These are phyloP conservation scores for Mormyrus hasselquistii DNA, from an alignment of 2,797 vertebrate species.

Conservation along the genomic window DNA sequence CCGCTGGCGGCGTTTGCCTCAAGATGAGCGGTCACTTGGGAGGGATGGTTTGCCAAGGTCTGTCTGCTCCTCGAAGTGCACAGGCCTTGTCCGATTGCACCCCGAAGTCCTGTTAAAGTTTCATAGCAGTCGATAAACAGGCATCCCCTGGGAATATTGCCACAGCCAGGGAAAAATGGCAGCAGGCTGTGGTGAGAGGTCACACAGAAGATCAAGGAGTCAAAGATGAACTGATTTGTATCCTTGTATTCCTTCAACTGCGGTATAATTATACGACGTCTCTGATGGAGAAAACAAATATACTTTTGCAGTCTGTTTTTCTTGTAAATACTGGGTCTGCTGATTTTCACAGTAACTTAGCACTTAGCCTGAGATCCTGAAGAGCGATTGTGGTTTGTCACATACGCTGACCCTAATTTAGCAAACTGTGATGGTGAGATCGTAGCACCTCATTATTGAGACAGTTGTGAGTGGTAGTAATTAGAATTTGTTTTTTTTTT, in stretches of 20 bases:
- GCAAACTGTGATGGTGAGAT: background rate
- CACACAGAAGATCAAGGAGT: background rate
- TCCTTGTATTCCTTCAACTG: background rate
- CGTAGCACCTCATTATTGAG: background rate
- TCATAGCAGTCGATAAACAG: slow-evolving; percentile 11
- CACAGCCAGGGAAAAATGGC: background rate
- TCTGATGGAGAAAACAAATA: background rate
- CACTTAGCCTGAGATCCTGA: slow-evolving; percentile 5
- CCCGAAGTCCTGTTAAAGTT: slow-evolving; percentile 17
- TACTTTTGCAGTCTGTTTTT: background rate
- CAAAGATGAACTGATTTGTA: background rate
- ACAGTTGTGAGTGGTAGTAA: background rate
- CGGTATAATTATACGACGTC: background rate
- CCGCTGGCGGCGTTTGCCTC: background rate
- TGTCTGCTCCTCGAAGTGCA: background rate
- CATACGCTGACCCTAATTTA: background rate
- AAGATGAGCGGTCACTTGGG: background rate
- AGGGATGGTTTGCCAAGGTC: background rate
- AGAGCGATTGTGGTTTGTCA: slow-evolving; percentile 9
- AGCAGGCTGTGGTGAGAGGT: background rate
- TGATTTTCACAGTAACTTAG: slow-evolving; percentile 3
- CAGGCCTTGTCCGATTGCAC: background rate
- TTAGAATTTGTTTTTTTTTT: background rate
- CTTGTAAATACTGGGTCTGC: slow-evolving; percentile 3
- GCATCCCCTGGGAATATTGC: background rate